These are phyloP conservation scores for Drosophila bocki DNA, from an alignment of 1,140 invertebrate genomes.

Conservation along the genomic window DNA sequence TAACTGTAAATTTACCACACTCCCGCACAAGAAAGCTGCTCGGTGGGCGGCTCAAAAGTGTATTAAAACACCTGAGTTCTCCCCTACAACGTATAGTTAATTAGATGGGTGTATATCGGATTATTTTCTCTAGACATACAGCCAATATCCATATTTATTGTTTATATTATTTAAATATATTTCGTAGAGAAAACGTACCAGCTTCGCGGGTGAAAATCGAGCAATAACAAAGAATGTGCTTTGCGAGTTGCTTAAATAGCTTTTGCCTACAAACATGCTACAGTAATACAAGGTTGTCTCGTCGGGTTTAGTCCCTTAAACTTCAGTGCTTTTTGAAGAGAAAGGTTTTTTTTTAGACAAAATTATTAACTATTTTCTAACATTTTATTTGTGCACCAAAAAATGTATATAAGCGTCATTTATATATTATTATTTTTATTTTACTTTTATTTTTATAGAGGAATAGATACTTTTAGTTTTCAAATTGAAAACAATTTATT, in stretches of 20 bases:
- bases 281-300: neutral
- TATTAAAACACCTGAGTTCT: neutral
- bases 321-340: no score
- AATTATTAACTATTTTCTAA: no score
- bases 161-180: slow-evolving; percentile 7
- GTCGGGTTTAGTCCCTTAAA: neutral
- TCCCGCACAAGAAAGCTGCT: slow-evolving; percentile 24
- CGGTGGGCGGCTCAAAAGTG: neutral
- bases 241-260: slow-evolving; percentile 21
- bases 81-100: neutral
- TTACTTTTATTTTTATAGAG: no score
- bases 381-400: no score
- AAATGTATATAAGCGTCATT: no score
- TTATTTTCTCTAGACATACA: neutral
- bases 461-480: no score
- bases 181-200: neutral
- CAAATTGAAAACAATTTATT: no score
- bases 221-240: slow-evolving; percentile 25
- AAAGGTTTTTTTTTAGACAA: neutral
- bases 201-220: slow-evolving; percentile 17
- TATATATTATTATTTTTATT: no score
- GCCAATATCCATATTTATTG: slow-evolving; percentile 14
- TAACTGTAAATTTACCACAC: slow-evolving; percentile 64
- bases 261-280: neutral
- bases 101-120: neutral